Conservation (phyloP, 2,888 invertebrate genomes). For the Aphodius sticticus region DNA sequence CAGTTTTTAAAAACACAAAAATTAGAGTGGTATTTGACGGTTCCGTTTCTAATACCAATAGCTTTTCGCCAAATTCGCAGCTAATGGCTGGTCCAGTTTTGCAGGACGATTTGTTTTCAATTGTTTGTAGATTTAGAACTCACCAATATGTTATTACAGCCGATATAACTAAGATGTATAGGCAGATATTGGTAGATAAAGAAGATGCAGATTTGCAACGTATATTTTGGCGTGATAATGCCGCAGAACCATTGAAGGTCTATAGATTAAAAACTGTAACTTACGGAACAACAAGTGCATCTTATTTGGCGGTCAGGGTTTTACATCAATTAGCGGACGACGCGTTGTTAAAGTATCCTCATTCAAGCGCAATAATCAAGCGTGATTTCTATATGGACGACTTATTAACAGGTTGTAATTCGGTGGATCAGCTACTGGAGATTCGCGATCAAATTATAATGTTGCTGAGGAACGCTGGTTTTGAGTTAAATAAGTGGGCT, state of each 20-base stretch:
- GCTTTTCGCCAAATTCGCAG: background rate
- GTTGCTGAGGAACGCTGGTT: constrained; percentile 30
- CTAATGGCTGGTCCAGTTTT: constrained; percentile 42
- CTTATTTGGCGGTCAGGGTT: constrained; percentile 44
- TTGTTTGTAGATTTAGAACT: constrained; percentile 48
- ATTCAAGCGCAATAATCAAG: constrained; percentile 31
- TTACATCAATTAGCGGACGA: constrained; percentile 41
- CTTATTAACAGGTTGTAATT: constrained; percentile 33
- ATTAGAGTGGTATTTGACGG: background rate
- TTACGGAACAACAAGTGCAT: constrained; percentile 43
- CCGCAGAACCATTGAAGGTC: constrained; percentile 32
- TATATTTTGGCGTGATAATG: constrained; percentile 44
- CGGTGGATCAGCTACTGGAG: constrained; percentile 6
- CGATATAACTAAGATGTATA: constrained; percentile 51
- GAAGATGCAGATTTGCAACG: constrained; percentile 44
- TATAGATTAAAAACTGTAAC: constrained; percentile 44
- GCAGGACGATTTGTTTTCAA: constrained; percentile 26
- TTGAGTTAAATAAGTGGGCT: constrained; percentile 33
- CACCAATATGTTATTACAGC: constrained; percentile 44
- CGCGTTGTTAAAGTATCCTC: constrained; percentile 37
- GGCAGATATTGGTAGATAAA: constrained; percentile 45
- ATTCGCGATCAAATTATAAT: constrained; percentile 19
- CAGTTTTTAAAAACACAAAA: background rate
- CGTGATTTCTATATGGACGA: constrained; percentile 40
- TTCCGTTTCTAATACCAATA: background rate